Evolutionary conservation across 2,888 invertebrate genomes (phyloP).

Genomic region (Leptopterna dolabrata): DNA sequence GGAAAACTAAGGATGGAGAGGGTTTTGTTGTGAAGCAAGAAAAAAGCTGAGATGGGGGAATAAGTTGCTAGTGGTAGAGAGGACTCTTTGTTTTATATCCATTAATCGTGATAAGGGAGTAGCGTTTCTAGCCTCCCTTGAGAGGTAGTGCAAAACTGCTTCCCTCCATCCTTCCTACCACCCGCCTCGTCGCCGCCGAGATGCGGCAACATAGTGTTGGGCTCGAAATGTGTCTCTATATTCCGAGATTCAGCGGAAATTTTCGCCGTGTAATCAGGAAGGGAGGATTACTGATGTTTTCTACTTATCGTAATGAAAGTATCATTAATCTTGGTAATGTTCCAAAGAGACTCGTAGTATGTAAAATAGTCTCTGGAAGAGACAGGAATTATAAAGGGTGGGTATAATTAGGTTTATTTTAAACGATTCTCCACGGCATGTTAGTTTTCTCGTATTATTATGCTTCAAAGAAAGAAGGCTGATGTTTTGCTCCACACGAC

Average conservation of each 20-base stretch:
- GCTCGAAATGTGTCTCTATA: background rate
- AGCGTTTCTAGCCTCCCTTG: background rate
- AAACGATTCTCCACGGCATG: too few relatives aligned
- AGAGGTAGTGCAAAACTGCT: background rate
- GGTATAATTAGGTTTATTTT: too few relatives aligned
- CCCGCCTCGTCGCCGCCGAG: background rate
- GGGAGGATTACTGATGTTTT: background rate
- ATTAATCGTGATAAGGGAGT: slow-evolving; percentile 11
- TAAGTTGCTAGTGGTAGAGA: background rate
- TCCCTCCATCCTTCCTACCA: too few relatives aligned
- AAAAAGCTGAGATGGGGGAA: background rate
- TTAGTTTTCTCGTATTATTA: too few relatives aligned
- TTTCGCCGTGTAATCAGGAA: background rate
- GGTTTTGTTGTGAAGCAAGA: background rate
- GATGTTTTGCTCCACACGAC: too few relatives aligned
- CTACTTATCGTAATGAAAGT: background rate
- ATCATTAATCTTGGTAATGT: background rate
- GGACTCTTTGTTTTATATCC: background rate
- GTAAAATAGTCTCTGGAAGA: background rate
- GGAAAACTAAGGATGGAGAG: background rate
- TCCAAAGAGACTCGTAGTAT: background rate
- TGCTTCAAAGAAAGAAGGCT: too few relatives aligned
- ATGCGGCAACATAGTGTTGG: background rate
- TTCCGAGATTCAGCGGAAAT: background rate
- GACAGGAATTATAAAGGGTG: too few relatives aligned